Percentiles rank a stretch among this genome's conserved stretches.
Evolutionary conservation across 2,113 vertebrate species (phyloP).

Genomic region (Hippocampus comes): DNA sequence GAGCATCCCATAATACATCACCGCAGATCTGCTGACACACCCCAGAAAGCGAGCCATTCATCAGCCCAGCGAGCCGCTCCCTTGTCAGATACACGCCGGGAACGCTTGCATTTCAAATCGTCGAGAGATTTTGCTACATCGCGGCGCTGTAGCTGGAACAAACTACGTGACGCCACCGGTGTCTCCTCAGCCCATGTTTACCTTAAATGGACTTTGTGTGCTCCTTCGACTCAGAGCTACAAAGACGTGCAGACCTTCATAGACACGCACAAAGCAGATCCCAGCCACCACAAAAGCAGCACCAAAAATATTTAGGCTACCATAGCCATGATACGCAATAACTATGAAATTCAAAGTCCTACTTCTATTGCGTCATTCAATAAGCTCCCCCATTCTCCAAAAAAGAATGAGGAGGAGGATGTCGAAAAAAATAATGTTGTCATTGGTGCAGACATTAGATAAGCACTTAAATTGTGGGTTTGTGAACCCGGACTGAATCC

Average conservation of each 20-base stretch:
- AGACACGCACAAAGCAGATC: background rate
- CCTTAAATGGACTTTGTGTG: conserved; percentile 28
- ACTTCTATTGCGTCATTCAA: background rate
- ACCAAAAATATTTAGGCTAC: background rate
- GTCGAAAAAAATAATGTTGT: background rate
- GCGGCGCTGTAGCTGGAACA: conserved; percentile 2
- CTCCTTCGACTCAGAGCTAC: conserved; percentile 43
- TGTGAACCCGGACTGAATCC: background rate
- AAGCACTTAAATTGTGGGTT: background rate
- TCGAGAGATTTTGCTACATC: conserved; percentile 28
- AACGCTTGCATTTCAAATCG: conserved; percentile 16
- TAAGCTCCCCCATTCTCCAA: background rate
- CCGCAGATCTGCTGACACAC: conserved; percentile 63
- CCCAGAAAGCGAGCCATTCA: conserved; percentile 40
- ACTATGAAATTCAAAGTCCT: background rate
- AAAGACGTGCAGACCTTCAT: background rate
- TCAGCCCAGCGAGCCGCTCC: conserved; percentile 37
- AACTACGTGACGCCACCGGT: conserved; percentile 20
- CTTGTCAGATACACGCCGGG: conserved; percentile 18
- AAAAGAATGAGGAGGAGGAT: background rate
- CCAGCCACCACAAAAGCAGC: background rate
- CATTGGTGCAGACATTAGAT: background rate
- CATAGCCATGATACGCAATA: background rate
- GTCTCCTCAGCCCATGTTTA: conserved; percentile 25
- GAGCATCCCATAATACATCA: conserved; percentile 57